Evolutionary conservation across 2,797 vertebrate species (phyloP).

Genomic region (Notamacropus eugenii): DNA sequence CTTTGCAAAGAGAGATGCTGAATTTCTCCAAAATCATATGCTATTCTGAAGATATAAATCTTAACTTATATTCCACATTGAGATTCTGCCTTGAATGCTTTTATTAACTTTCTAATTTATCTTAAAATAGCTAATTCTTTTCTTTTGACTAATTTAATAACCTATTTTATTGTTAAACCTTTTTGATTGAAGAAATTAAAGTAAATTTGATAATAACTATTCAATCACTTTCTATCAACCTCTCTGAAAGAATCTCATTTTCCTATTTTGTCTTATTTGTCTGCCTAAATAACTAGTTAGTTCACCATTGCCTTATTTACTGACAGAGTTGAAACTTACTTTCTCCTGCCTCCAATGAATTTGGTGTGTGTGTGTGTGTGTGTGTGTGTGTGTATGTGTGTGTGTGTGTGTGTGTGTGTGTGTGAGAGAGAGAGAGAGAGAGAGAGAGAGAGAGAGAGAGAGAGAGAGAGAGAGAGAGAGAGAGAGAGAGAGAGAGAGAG

Average conservation of each 20-base stretch:
- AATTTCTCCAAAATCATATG: too few relatives aligned
- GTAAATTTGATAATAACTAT: constrained; percentile 49
- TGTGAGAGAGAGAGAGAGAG: too few relatives aligned
- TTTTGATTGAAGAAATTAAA: constrained; percentile 59
- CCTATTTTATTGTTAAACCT: constrained; percentile 2
- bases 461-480: too few relatives aligned
- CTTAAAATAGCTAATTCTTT: constrained; percentile 53
- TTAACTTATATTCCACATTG: constrained; percentile 22
- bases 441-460: too few relatives aligned
- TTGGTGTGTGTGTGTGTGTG: background rate
- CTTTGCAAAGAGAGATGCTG: too few relatives aligned
- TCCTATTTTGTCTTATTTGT: background rate
- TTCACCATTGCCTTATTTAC: constrained; percentile 54
- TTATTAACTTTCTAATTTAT: constrained; percentile 50
- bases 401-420: too few relatives aligned
- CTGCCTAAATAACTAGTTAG: constrained; percentile 15
- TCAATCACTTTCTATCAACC: background rate
- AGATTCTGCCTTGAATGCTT: background rate
- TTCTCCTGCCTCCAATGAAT: constrained; percentile 55
- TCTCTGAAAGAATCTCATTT: constrained; percentile 35
- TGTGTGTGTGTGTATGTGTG: too few relatives aligned
- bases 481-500: too few relatives aligned
- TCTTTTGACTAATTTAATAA: constrained; percentile 56
- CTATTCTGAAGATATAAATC: background rate
- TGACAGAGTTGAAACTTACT: constrained; percentile 55